Evolutionary conservation across 1,140 invertebrate species (phyloP).

Genomic region (Nebria ingens): DNA sequence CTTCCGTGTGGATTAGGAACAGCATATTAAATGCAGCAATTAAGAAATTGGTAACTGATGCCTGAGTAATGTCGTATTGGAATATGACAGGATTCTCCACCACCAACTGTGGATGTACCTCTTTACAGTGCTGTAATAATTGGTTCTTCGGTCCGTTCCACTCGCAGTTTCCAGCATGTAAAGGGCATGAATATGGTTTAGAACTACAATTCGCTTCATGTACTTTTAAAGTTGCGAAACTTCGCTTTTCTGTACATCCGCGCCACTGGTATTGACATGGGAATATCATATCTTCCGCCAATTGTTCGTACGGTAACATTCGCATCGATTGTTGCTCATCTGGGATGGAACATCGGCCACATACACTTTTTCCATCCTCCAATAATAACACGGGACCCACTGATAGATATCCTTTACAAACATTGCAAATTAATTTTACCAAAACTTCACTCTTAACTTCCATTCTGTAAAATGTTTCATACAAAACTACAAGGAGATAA

Average conservation of each 20-base stretch:
- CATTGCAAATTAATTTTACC: not conserved
- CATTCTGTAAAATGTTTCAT: too few species aligned
- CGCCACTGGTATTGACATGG: not conserved
- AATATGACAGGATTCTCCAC: not conserved
- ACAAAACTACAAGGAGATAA: too few species aligned
- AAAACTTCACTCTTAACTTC: not conserved
- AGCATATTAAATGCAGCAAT: not conserved
- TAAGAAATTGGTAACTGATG: not conserved
- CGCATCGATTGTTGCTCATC: not conserved
- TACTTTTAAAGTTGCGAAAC: not conserved
- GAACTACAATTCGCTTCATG: not conserved
- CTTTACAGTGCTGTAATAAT: not conserved
- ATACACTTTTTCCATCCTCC: not conserved
- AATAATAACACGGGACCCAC: not conserved
- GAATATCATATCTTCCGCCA: not conserved
- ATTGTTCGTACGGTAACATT: not conserved
- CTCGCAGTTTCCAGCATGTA: not conserved
- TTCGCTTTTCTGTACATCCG: not conserved
- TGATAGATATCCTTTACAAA: not conserved
- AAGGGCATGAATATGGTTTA: not conserved
- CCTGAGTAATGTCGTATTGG: not conserved
- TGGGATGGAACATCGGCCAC: not conserved
- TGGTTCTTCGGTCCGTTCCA: not conserved
- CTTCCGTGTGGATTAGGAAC: not conserved
- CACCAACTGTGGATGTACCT: not conserved